Percentiles rank a stretch among this genome's conserved stretches.
Conservation (phyloP, 2,888 invertebrate genomes). For the Xanthorhoe spadicearia region DNA sequence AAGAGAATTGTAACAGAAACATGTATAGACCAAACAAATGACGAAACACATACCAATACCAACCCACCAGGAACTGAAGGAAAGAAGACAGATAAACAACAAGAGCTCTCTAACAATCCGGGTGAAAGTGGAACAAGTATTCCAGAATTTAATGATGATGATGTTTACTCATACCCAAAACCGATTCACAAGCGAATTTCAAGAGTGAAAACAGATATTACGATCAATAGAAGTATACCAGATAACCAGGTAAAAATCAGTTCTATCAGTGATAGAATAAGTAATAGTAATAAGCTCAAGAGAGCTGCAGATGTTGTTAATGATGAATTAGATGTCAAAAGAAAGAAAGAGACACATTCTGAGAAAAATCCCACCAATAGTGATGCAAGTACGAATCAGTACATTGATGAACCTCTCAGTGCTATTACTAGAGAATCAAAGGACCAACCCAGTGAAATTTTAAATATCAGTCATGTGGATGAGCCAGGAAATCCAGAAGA, state of each 20-base stretch:
- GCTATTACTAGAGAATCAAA: not conserved
- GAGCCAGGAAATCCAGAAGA: not conserved
- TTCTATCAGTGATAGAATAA: slow-evolving; percentile 11
- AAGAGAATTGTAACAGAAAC: not conserved
- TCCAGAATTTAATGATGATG: slow-evolving; percentile 6
- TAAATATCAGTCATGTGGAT: not conserved
- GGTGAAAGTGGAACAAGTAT: not conserved
- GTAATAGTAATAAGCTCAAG: slow-evolving; percentile 8
- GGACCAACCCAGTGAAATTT: not conserved
- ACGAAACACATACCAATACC: not conserved
- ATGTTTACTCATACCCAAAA: slow-evolving; percentile 14
- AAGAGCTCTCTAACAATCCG: not conserved
- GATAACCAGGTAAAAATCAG: slow-evolving; percentile 8
- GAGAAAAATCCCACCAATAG: not conserved
- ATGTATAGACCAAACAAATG: not conserved
- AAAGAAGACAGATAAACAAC: not conserved
- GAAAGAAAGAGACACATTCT: not conserved
- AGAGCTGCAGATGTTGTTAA: slow-evolving; percentile 5
- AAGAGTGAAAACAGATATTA: slow-evolving; percentile 20
- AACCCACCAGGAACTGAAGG: not conserved
- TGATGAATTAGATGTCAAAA: slow-evolving; percentile 1
- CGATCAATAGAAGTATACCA: not conserved
- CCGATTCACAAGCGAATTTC: slow-evolving; percentile 15
- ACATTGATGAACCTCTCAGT: not conserved
- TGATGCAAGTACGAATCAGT: not conserved